Evolutionary conservation across 2,113 vertebrate genomes (phyloP), one percentile per base, ranked within the genome.

Genomic region (Micronycteris hirsuta): DNA sequence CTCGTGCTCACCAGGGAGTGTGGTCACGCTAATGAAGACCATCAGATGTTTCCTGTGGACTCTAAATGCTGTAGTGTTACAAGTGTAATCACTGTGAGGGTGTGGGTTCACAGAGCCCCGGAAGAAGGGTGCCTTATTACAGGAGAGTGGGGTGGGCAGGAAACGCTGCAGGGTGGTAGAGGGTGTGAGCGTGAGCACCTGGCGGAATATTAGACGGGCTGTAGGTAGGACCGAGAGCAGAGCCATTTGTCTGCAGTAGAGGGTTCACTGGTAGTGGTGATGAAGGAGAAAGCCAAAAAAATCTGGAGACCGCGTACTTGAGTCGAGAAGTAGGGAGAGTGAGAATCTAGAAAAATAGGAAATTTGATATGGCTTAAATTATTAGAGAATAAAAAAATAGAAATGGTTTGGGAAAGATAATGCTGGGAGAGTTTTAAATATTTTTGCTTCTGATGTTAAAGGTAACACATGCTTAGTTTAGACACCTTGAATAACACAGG

Each of bases 1-100:
- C 4, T 7, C 36, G 3, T 0, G 3, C 24, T 47, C 2, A 65
- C 13, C 1, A 1, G 20, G 47, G 52, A 15, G 33, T 9, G 20
- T 14, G 11, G 52, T 63, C 45, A n/a, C 26, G 14, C 14, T 61
- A 26, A 68, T 47, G 82, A 86, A 83, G 82, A 45, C 12, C 3
- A 15, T 54, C 14, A 38, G 49, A n/a, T 70, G 52, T 45, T 36
- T 31, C 45, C 31, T 24, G 11, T 5, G 11, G 31, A 43, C 38
- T n/a, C 22, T 43, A 45, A 3, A 41, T 67, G 45, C 49, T 61
- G 2, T 14, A 43, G 76, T 68, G 91, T 93, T 28, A 43, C 20
- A 33, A 83, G 41, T 78, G 77, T 24, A 16, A 52, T 68, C 9
- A 10, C 45, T 49, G 5, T 28, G 63, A 52, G 15, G 28, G 1